Evolutionary conservation across 2,888 invertebrate species (phyloP).

Genomic region (Lochmaea crataegi): DNA sequence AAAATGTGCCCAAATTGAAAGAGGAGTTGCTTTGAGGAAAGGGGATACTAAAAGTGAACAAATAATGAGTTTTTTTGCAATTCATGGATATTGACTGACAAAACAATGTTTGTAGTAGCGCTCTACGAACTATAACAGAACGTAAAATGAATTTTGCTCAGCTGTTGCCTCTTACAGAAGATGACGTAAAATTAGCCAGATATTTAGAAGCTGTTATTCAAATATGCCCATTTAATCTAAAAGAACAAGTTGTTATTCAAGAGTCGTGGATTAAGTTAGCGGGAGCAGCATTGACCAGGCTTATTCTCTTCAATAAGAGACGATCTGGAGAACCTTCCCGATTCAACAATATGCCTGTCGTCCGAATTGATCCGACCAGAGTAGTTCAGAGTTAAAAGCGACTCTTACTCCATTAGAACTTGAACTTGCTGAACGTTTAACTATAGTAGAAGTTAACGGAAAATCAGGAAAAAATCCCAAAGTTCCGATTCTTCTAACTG

Average conservation of each 20-base stretch:
- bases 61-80: slow-evolving; percentile 26
- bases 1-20: slow-evolving; percentile 37
- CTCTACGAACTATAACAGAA: slow-evolving; percentile 34
- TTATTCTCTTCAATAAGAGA: slow-evolving; percentile 46
- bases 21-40: slow-evolving; percentile 28
- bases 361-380: slow-evolving; percentile 36
- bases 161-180: no score
- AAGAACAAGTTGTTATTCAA: no score
- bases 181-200: no score
- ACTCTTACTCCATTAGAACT: slow-evolving; percentile 39
- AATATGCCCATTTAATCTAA: no score
- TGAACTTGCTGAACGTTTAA: slow-evolving; percentile 39
- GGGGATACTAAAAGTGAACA: slow-evolving; percentile 26
- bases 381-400: slow-evolving; percentile 38
- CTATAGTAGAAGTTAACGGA: slow-evolving; percentile 36
- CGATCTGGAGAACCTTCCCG: slow-evolving; percentile 37
- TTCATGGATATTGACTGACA: slow-evolving; percentile 44
- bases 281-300: slow-evolving; percentile 32
- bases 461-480: slow-evolving; percentile 34
- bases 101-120: slow-evolving; percentile 37
- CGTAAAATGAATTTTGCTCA: no score
- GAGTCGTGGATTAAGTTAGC: slow-evolving; percentile 6
- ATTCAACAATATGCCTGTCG: slow-evolving; percentile 36
- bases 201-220: no score
- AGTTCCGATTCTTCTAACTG: slow-evolving; percentile 42